A percentile compares a stretch with the other conserved stretches of the same genome.
Conservation (phyloP, 2,797 vertebrate genomes). For the Distichodus sexfasciatus region DNA sequence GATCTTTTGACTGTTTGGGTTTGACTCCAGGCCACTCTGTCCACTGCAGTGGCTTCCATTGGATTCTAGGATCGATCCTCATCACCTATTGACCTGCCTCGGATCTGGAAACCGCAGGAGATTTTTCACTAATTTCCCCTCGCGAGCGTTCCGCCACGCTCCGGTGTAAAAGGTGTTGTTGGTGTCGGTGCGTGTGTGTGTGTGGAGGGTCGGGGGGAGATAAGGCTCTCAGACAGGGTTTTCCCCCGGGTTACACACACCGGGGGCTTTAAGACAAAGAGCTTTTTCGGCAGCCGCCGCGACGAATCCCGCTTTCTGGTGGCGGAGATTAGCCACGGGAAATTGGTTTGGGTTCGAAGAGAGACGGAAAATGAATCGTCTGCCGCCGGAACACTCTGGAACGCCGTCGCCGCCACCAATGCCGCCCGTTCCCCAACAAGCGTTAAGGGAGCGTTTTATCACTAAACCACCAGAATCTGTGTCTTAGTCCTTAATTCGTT, state of each 20-base stretch:
- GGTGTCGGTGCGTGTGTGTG: too few relatives aligned
- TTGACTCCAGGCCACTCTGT: not conserved
- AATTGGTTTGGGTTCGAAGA: conserved; percentile 52
- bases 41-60: not conserved
- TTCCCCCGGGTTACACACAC: conserved; percentile 19
- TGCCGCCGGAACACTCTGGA: conserved; percentile 30
- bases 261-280: conserved; percentile 52
- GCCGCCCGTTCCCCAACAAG: not conserved
- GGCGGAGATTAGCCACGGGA: conserved; percentile 52
- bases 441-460: conserved; percentile 52
- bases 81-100: not conserved
- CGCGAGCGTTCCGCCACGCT: conserved; percentile 41
- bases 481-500: too few relatives aligned
- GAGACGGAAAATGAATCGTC: conserved; percentile 43
- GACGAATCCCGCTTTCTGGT: conserved; percentile 39
- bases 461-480: conserved; percentile 13
- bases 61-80: not conserved
- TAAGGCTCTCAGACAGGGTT: conserved; percentile 36
- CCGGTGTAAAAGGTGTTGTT: too few relatives aligned
- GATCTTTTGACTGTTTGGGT: not conserved
- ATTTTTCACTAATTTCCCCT: conserved; percentile 44
- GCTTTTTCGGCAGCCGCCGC: conserved; percentile 37
- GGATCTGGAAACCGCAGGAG: conserved; percentile 36
- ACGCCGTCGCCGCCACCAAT: conserved; percentile 20
- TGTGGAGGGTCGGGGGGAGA: conserved; percentile 38